A percentile compares a stretch with the other conserved stretches of the same genome.
These are phyloP conservation scores for Gonioctena quinquepunctata DNA, from an alignment of 1,140 invertebrate species.

Conservation along the genomic window DNA sequence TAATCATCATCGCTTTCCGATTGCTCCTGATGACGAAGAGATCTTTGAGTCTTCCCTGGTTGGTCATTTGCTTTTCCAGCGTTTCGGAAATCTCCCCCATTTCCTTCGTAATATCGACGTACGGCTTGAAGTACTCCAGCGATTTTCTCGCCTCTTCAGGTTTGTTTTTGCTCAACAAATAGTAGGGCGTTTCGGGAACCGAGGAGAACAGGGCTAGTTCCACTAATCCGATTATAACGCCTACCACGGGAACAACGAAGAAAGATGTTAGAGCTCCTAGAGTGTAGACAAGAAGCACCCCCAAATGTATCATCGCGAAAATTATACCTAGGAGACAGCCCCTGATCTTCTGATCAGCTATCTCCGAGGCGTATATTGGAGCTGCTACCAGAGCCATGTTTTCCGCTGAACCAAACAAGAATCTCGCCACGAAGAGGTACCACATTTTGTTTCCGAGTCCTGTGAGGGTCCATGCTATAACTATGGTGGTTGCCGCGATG, in stretches of 20 bases:
- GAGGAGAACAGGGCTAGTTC: conserved; percentile 25
- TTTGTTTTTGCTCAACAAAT: conserved; percentile 42
- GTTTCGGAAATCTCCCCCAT: conserved; percentile 33
- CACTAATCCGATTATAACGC: background rate
- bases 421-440: conserved; percentile 58
- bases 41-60: conserved; percentile 33
- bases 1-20: conserved; percentile 34
- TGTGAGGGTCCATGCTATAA: conserved; percentile 61
- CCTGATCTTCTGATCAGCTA: conserved; percentile 46
- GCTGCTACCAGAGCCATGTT: conserved; percentile 44
- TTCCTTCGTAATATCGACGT: conserved; percentile 48
- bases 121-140: conserved; percentile 57
- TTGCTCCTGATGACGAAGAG: conserved; percentile 38
- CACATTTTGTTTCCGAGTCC: conserved; percentile 10
- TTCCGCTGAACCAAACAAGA: conserved; percentile 39
- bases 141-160: conserved; percentile 58
- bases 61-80: conserved; percentile 31
- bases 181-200: conserved; percentile 46
- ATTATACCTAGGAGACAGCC: conserved; percentile 39
- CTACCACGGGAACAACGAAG: conserved; percentile 34
- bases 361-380: conserved; percentile 50
- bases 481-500: conserved; percentile 60
- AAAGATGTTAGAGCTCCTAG: conserved; percentile 34
- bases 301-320: conserved; percentile 43
- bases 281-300: conserved; percentile 40